phyloP scores from a whole-genome alignment of 2,888 invertebrate genomes.

The Aphidoletes aphidimyza region DNA sequence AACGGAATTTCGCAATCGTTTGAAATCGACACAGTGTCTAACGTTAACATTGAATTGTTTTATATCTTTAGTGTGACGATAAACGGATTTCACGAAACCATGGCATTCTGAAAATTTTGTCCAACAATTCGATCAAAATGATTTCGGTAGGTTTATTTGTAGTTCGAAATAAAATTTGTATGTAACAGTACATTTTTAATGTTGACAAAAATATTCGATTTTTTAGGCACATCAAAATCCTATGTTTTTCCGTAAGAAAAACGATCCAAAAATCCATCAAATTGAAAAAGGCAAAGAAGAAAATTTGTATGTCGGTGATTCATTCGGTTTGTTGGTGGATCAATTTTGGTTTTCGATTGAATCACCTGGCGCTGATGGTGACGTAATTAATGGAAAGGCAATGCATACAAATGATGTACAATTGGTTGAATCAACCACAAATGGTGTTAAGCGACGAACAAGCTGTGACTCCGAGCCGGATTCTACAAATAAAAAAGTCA shows the following conservation, averaged over 20 bases:
- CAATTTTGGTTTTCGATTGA: neutral
- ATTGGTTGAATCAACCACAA: neutral
- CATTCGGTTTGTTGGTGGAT: constrained; percentile 2
- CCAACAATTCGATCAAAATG: no score
- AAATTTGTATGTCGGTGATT: neutral
- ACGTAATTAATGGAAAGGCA: neutral
- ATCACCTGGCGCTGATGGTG: no score
- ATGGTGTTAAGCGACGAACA: neutral
- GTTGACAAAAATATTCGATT: neutral
- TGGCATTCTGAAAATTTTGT: neutral
- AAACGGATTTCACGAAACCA: constrained; percentile 24
- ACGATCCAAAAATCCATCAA: neutral
- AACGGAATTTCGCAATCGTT: constrained; percentile 2
- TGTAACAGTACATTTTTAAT: neutral
- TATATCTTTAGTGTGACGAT: neutral
- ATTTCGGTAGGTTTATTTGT: neutral
- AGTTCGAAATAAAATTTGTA: neutral
- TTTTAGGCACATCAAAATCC: neutral
- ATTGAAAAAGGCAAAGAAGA: neutral
- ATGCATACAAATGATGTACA: neutral
- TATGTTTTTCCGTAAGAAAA: constrained; percentile 1
- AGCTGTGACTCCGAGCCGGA: neutral
- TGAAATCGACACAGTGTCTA: no score
- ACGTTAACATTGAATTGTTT: neutral
- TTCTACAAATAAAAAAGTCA: neutral